A percentile compares a stretch with the other conserved stretches of the same genome.
phyloP scores from a whole-genome alignment of 2,797 vertebrate species.

The Parauchenoglanis ngamensis region DNA sequence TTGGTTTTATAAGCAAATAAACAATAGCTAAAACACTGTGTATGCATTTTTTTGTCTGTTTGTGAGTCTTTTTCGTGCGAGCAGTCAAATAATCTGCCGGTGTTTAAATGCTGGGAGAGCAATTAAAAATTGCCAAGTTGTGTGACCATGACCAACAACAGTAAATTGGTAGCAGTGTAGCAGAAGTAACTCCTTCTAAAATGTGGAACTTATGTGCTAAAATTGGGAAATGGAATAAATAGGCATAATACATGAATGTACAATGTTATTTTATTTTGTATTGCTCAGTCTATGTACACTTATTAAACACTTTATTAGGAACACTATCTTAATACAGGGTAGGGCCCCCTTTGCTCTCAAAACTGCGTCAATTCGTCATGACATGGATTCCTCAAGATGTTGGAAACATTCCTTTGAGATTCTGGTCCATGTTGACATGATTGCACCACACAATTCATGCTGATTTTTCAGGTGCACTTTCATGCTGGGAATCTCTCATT shows the following conservation, averaged over 20 bases:
- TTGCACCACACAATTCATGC: neutral
- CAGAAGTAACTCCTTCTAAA: neutral
- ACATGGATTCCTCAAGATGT: neutral
- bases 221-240: neutral
- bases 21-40: slow-evolving; percentile 52
- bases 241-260: neutral
- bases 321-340: neutral
- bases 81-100: neutral
- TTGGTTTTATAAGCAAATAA: slow-evolving; percentile 81
- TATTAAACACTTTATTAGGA: neutral
- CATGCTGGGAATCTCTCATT: neutral
- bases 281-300: neutral
- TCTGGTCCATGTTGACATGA: neutral
- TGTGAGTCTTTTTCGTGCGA: neutral
- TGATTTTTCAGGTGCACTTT: too few relatives aligned
- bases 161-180: neutral
- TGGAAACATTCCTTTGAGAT: neutral
- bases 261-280: neutral
- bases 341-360: neutral
- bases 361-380: neutral
- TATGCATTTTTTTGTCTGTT: neutral
- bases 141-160: neutral
- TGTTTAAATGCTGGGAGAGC: neutral
- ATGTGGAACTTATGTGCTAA: neutral
- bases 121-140: neutral